Percentiles rank a stretch among this genome's conserved stretches.
These are phyloP conservation scores for Pagrus major DNA, from an alignment of 2,113 vertebrate species.

Conservation along the genomic window DNA sequence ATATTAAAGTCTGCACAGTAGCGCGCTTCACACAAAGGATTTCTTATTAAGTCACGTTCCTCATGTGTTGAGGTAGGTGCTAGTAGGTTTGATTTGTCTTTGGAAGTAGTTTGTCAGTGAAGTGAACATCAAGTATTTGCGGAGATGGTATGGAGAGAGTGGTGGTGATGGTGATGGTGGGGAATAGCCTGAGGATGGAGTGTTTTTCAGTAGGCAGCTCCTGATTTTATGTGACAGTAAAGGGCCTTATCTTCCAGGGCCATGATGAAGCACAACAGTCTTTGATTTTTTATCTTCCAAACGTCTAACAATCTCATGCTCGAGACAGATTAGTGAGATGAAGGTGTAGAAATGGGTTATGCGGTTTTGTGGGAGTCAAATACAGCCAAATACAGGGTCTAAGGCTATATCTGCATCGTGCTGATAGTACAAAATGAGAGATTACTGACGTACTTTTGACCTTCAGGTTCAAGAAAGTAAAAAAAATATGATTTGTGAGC, in stretches of 20 bases:
- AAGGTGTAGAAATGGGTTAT: constrained; percentile 65
- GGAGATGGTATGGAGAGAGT: constrained; percentile 55
- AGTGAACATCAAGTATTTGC: constrained; percentile 47
- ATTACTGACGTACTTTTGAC: constrained; percentile 58
- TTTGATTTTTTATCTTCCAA: constrained; percentile 76
- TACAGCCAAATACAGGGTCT: constrained; percentile 37
- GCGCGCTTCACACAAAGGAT: neutral
- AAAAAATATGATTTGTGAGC: neutral
- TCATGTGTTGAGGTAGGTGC: constrained; percentile 22
- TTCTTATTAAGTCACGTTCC: constrained; percentile 4
- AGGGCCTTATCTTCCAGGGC: constrained; percentile 76
- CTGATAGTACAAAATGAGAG: constrained; percentile 68
- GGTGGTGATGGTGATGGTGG: constrained; percentile 61
- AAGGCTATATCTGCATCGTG: constrained; percentile 65
- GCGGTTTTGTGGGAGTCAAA: constrained; percentile 55
- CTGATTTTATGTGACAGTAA: constrained; percentile 80
- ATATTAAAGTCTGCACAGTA: neutral
- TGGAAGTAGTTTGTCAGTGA: constrained; percentile 51
- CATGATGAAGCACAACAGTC: constrained; percentile 74
- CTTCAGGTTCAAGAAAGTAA: constrained; percentile 47
- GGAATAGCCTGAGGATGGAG: constrained; percentile 66
- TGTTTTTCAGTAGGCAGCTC: constrained; percentile 67
- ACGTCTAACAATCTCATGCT: constrained; percentile 71
- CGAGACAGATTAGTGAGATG: constrained; percentile 73
- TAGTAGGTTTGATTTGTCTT: constrained; percentile 39